Evolutionary conservation across 1,140 invertebrate genomes (phyloP).

Genomic region (Nephotettix cincticeps): DNA sequence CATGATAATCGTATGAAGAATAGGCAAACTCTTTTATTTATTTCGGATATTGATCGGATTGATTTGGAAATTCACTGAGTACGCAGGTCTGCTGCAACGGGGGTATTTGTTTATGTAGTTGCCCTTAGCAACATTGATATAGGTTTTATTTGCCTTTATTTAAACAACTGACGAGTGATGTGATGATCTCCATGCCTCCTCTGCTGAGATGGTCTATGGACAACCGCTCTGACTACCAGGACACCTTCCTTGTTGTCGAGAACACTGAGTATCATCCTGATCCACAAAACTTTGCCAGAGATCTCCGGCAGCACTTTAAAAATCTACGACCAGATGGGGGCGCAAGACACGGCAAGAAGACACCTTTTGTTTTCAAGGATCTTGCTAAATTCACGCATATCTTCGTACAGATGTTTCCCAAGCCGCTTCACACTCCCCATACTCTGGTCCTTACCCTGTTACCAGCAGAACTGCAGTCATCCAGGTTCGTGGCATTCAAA

Average conservation of each 20-base stretch:
- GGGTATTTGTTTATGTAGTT: too few relatives aligned
- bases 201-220: slow-evolving; percentile 30
- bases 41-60: too few relatives aligned
- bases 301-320: neutral
- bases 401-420: neutral
- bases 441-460: slow-evolving; percentile 6
- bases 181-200: slow-evolving; percentile 19
- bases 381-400: neutral
- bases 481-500: neutral
- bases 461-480: neutral
- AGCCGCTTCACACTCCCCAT: neutral
- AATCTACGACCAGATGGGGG: neutral
- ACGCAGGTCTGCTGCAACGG: too few relatives aligned
- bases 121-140: slow-evolving; percentile 33
- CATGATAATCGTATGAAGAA: too few relatives aligned
- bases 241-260: too few relatives aligned
- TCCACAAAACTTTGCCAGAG: too few relatives aligned
- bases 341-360: neutral
- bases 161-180: slow-evolving; percentile 35
- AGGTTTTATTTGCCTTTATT: slow-evolving; percentile 42
- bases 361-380: slow-evolving; percentile 3
- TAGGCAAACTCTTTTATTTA: too few relatives aligned
- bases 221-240: slow-evolving; percentile 18
- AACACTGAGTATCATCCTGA: too few relatives aligned
- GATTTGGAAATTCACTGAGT: too few relatives aligned